phyloP scores from a whole-genome alignment of 2,797 vertebrate genomes.

The Tenualosa thibaudeaui region DNA sequence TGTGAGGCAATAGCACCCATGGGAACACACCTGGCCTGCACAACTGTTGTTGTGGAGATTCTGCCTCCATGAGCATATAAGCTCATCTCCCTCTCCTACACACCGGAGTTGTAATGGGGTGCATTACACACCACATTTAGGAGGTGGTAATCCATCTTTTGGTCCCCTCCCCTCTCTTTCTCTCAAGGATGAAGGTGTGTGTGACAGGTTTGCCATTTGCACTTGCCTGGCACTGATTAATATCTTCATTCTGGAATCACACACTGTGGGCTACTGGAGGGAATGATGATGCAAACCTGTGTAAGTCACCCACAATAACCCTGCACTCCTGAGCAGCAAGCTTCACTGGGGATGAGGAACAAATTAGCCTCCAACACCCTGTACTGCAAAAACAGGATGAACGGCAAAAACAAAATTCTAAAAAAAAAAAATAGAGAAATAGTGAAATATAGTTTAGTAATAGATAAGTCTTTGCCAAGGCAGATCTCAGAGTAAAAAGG shows the following conservation, averaged over 20 bases:
- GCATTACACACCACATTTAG: not conserved
- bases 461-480: not conserved
- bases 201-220: not conserved
- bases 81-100: not conserved
- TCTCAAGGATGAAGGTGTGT: not conserved
- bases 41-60: not conserved
- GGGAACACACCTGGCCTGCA: not conserved
- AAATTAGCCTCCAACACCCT: not conserved
- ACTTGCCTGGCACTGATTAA: not conserved
- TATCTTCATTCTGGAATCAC: not conserved
- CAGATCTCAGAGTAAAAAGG: not conserved
- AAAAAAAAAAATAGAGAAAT: not conserved
- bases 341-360: not conserved
- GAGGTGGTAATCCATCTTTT: not conserved
- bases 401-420: not conserved
- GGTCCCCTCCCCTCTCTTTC: not conserved
- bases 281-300: slow-evolving; percentile 4
- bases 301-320: not conserved
- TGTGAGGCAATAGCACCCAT: not conserved
- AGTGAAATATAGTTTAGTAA: not conserved
- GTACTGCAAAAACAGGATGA: not conserved
- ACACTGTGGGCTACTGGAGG: not conserved
- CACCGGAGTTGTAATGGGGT: not conserved
- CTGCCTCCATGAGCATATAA: not conserved
- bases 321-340: not conserved